These are phyloP conservation scores for Syngnathus floridae DNA, from an alignment of 2,113 vertebrate genomes.

Conservation along the genomic window DNA sequence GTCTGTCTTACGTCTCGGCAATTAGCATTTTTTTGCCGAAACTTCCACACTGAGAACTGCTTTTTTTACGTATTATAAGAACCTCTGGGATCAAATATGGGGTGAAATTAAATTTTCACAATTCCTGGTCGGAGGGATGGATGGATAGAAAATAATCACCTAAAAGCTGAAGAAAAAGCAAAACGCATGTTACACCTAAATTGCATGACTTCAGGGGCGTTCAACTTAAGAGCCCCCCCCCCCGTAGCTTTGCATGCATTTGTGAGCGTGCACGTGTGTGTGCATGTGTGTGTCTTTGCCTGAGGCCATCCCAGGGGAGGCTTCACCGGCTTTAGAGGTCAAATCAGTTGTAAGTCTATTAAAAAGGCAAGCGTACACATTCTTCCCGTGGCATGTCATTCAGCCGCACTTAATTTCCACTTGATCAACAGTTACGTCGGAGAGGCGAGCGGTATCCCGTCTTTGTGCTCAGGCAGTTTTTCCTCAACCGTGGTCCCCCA, in stretches of 20 bases:
- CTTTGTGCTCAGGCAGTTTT: neutral
- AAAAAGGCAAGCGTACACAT: conserved; percentile 68
- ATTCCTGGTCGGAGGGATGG: neutral
- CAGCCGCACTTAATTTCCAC: conserved; percentile 71
- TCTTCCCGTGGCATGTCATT: conserved; percentile 67
- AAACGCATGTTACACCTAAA: neutral
- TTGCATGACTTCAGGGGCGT: neutral
- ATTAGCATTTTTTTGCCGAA: conserved; percentile 3
- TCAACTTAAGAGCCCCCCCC: neutral
- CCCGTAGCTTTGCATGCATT: conserved; percentile 46
- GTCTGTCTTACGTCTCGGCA: conserved; percentile 12
- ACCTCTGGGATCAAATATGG: neutral
- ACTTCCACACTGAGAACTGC: neutral
- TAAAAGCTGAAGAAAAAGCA: neutral
- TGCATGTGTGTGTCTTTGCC: conserved; percentile 38
- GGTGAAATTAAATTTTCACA: neutral
- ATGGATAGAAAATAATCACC: neutral
- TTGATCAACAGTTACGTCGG: conserved; percentile 61
- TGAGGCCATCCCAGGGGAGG: conserved; percentile 69
- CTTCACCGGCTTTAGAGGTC: conserved; percentile 78
- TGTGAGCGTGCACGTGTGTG: conserved; percentile 41
- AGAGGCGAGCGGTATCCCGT: conserved; percentile 24
- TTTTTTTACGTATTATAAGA: neutral
- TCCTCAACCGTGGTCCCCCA: neutral
- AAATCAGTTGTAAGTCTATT: conserved; percentile 85